Percentiles rank a stretch among this genome's conserved stretches.
phyloP scores from a whole-genome alignment of 1,140 invertebrate genomes.

The Tachypleus tridentatus region DNA sequence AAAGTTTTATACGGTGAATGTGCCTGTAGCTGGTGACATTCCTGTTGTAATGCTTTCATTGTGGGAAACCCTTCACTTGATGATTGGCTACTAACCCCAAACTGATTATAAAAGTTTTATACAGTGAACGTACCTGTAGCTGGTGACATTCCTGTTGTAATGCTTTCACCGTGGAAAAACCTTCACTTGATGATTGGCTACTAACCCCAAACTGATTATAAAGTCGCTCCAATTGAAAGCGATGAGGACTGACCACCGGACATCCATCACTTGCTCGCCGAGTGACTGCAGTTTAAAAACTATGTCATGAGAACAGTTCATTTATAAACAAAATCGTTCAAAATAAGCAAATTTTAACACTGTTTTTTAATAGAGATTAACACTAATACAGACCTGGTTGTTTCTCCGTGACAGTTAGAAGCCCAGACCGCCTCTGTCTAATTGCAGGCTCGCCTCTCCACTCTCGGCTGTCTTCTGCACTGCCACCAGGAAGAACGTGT shows the following conservation, averaged over 20 bases:
- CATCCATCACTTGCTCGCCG: conserved; percentile 66
- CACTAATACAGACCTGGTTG: conserved; percentile 53
- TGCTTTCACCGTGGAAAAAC: conserved; percentile 32
- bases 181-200: conserved; percentile 10
- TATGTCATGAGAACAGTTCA: too few relatives aligned
- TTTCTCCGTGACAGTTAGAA: conserved; percentile 69
- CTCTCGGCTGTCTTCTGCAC: conserved; percentile 43
- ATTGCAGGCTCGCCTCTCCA: conserved; percentile 37
- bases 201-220: conserved; percentile 41
- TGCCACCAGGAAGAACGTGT: conserved; percentile 45
- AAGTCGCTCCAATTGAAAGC: conserved; percentile 37
- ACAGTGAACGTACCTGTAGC: conserved; percentile 31
- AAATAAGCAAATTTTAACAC: too few relatives aligned
- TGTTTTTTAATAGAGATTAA: too few relatives aligned
- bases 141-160: conserved; percentile 39
- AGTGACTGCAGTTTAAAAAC: too few relatives aligned
- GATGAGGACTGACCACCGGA: conserved; percentile 40
- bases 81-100: too few relatives aligned
- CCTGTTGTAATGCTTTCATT: conserved; percentile 28
- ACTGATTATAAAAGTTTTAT: too few relatives aligned
- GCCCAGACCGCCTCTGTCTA: conserved; percentile 58
- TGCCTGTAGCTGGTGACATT: too few relatives aligned
- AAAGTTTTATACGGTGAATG: too few relatives aligned
- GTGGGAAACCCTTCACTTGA: too few relatives aligned
- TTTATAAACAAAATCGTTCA: too few relatives aligned